Evolutionary conservation across 2,888 invertebrate genomes (phyloP).

Genomic region (Exephanes ischioxanthus): DNA sequence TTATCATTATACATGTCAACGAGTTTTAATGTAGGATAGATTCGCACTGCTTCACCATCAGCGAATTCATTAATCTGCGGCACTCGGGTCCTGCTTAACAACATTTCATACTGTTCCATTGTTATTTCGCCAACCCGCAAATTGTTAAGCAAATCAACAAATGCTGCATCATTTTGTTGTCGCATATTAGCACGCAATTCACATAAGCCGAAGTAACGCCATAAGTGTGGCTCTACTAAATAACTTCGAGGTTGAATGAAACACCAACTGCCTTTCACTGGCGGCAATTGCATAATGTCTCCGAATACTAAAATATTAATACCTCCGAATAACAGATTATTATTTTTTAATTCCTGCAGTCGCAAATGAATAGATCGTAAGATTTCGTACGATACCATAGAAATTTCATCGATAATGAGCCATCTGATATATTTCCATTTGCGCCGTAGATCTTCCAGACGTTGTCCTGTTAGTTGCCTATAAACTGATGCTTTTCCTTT

Average conservation of each 20-base stretch:
- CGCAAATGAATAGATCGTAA: constrained; percentile 63
- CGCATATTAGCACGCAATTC: constrained; percentile 79
- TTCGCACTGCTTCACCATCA: constrained; percentile 71
- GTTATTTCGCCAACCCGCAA: constrained; percentile 58
- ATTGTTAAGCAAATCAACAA: constrained; percentile 62
- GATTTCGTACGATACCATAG: constrained; percentile 71
- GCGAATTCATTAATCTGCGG: constrained; percentile 70
- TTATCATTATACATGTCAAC: constrained; percentile 72
- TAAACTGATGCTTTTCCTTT: constrained; percentile 56
- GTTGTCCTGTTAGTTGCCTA: constrained; percentile 64
- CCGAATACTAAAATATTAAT: constrained; percentile 71
- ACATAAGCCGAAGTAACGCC: constrained; percentile 72
- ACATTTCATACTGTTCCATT: constrained; percentile 27
- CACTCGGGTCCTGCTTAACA: constrained; percentile 58
- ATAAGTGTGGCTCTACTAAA: constrained; percentile 71
- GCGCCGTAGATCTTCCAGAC: constrained; percentile 62
- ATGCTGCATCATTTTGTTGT: constrained; percentile 73
- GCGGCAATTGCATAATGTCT: constrained; percentile 74
- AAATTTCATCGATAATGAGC: constrained; percentile 75
- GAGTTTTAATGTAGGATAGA: constrained; percentile 73
- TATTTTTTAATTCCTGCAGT: constrained; percentile 67
- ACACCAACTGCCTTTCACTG: constrained; percentile 75
- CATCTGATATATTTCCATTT: constrained; percentile 70
- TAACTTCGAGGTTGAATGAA: constrained; percentile 69
- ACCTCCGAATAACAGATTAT: constrained; percentile 66